A percentile compares a stretch with the other conserved stretches of the same genome.
These are phyloP conservation scores for Callaeas wilsoni DNA, from an alignment of 2,113 vertebrate species.

Conservation along the genomic window DNA sequence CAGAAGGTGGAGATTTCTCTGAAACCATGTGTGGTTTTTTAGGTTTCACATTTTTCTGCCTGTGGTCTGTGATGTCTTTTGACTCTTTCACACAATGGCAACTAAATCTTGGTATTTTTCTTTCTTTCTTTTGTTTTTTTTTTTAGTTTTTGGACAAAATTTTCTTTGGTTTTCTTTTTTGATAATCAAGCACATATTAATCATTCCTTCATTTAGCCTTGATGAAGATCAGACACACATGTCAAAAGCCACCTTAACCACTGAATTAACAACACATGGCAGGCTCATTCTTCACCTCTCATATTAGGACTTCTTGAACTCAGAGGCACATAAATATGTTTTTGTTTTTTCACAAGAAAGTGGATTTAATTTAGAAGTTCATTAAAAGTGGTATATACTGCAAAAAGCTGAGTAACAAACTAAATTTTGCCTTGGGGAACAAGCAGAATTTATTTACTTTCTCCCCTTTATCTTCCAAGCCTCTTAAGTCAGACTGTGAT, in stretches of 20 bases:
- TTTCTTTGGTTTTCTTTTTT: not conserved
- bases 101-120: not conserved
- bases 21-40: fast-evolving
- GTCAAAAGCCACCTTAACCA: not conserved
- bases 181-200: not conserved
- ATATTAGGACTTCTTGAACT: not conserved
- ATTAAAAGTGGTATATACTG: conserved; percentile 30
- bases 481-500: conserved; percentile 23
- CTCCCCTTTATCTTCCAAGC: conserved; percentile 13
- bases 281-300: not conserved
- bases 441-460: conserved; percentile 50
- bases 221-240: not conserved
- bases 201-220: not conserved
- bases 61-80: not conserved
- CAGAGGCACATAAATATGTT: not conserved
- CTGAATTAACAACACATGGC: not conserved
- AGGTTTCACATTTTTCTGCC: not conserved
- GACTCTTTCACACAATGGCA: not conserved
- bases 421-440: conserved; percentile 40
- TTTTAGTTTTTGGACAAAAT: not conserved
- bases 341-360: not conserved
- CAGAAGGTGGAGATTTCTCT: not conserved
- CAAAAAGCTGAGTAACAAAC: conserved; percentile 11
- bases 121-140: fast-evolving
- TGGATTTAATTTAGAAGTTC: conserved; percentile 27